Percentiles rank a stretch among this genome's conserved stretches.
These are phyloP conservation scores for Phenganax marumi DNA, from an alignment of 92 coral and sea anemone species.

Conservation along the genomic window DNA sequence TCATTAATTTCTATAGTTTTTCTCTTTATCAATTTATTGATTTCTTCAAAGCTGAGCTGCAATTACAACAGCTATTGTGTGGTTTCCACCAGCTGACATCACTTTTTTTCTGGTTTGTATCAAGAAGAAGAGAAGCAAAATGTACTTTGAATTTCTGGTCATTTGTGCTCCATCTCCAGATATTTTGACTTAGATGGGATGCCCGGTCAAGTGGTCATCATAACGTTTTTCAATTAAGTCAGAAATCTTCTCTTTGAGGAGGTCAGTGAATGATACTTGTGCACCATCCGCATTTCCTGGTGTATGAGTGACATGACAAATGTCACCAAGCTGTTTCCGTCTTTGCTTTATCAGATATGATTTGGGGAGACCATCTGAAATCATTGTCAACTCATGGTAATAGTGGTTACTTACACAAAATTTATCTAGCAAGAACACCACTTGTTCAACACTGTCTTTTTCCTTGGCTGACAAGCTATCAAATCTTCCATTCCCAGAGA, in stretches of 20 bases:
- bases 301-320: slow-evolving; percentile 59
- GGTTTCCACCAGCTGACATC: slow-evolving; percentile 55
- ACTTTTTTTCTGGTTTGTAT: slow-evolving; percentile 55
- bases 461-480: slow-evolving; percentile 45
- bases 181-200: slow-evolving; percentile 56
- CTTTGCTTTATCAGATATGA: slow-evolving; percentile 62
- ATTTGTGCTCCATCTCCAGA: slow-evolving; percentile 71
- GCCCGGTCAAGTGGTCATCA: slow-evolving; percentile 8
- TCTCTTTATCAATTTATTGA: slow-evolving; percentile 41
- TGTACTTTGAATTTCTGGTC: slow-evolving; percentile 59
- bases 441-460: slow-evolving; percentile 51
- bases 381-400: slow-evolving; percentile 59
- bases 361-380: slow-evolving; percentile 50
- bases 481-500: slow-evolving; percentile 38
- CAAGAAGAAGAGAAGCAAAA: slow-evolving; percentile 53
- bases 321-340: slow-evolving; percentile 53
- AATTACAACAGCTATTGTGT: slow-evolving; percentile 56
- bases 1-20: slow-evolving; percentile 43
- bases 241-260: slow-evolving; percentile 29
- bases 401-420: slow-evolving; percentile 58
- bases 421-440: slow-evolving; percentile 60
- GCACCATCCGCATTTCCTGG: slow-evolving; percentile 64
- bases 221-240: not conserved
- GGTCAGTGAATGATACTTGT: slow-evolving; percentile 53
- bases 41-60: slow-evolving; percentile 38